Percentiles rank a stretch among this genome's conserved stretches.
phyloP scores from a whole-genome alignment of 2,888 invertebrate genomes.

The Peribatodes rhomboidaria region DNA sequence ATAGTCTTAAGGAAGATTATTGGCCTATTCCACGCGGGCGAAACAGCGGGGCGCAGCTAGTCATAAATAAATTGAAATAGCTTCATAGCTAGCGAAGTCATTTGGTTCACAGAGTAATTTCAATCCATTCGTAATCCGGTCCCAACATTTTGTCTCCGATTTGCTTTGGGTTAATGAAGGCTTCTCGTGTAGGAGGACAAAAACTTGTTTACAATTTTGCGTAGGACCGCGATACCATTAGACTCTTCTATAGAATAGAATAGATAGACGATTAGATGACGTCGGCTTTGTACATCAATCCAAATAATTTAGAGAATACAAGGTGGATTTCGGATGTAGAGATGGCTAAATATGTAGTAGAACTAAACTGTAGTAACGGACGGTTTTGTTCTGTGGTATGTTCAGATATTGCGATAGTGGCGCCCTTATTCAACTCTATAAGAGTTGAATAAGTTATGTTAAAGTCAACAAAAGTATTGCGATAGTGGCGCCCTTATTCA shows the following conservation, averaged over 20 bases:
- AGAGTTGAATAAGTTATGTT: background rate
- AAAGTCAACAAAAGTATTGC: too few relatives aligned
- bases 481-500: too few relatives aligned
- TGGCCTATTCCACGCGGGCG: too few relatives aligned
- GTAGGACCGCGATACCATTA: constrained; percentile 6
- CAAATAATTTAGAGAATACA: too few relatives aligned
- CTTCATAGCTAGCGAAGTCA: too few relatives aligned
- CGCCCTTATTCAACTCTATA: background rate
- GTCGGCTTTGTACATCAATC: too few relatives aligned
- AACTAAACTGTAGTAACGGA: background rate
- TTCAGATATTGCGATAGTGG: background rate
- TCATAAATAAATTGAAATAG: too few relatives aligned
- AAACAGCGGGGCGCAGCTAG: too few relatives aligned
- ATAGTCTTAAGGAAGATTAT: too few relatives aligned
- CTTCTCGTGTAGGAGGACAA: constrained; percentile 4
- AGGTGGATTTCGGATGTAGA: too few relatives aligned
- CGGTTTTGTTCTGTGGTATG: background rate
- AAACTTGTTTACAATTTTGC: constrained; percentile 12
- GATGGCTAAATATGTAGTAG: background rate
- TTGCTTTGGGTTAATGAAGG: background rate
- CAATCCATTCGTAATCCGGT: background rate
- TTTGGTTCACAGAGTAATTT: too few relatives aligned
- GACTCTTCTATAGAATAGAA: constrained; percentile 3
- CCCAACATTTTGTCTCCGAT: background rate
- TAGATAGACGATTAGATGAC: constrained; percentile 4